A percentile compares a stretch with the other conserved stretches of the same genome.
Evolutionary conservation across 2,113 vertebrate species (phyloP).

Genomic region (Neofelis nebulosa): DNA sequence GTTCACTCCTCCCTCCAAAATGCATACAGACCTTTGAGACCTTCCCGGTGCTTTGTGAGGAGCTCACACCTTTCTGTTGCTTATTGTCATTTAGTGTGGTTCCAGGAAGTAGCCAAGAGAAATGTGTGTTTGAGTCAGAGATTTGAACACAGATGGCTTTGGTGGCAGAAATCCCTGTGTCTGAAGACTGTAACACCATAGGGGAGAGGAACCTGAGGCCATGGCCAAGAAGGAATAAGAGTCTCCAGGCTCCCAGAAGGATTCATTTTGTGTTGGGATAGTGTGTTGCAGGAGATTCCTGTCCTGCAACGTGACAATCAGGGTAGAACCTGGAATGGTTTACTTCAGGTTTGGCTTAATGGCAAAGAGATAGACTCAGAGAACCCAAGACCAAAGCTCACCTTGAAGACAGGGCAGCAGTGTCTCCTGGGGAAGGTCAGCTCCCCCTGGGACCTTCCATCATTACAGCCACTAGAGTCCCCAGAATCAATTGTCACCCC

Average conservation of each 20-base stretch:
- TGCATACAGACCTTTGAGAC: neutral
- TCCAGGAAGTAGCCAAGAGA: neutral
- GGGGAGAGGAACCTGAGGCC: neutral
- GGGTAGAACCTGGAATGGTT: neutral
- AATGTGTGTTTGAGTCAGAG: neutral
- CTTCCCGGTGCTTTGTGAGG: neutral
- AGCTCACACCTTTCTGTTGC: neutral
- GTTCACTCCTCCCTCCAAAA: neutral
- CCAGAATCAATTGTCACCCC: neutral
- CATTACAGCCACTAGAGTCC: neutral
- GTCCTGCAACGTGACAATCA: neutral
- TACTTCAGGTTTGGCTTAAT: neutral
- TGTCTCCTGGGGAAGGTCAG: neutral
- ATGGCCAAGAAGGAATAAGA: neutral
- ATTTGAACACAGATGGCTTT: neutral
- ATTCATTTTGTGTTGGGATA: neutral
- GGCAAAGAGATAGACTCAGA: neutral
- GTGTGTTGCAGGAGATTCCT: neutral
- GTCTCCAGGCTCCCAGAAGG: accelerated
- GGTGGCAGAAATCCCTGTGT: neutral
- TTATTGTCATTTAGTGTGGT: neutral
- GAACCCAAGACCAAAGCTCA: neutral
- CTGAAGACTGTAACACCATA: neutral
- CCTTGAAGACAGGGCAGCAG: neutral
- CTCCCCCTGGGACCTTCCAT: neutral